Base-by-base conservation (phyloP, 2,113 vertebrate genomes). In the Jaculus jaculus region DNA sequence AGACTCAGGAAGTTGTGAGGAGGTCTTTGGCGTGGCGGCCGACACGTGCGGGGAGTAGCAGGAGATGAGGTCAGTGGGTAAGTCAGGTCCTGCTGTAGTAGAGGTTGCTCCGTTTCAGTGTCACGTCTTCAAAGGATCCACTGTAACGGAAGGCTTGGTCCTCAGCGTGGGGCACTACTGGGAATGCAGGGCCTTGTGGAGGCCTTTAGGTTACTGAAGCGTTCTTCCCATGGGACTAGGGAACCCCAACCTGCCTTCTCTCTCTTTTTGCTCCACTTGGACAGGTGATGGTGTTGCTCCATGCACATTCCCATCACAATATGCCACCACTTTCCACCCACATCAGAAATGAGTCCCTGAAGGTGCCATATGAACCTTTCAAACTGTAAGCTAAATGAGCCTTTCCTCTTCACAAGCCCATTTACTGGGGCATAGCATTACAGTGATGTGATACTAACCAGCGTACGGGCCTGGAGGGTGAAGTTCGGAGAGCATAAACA, bases 1-100 rank as follows among this genome's bases (percentile, higher is more conserved):
- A 37, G 24, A 32, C 0, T 1, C 37, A 69, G 18, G 34, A 23
- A 80, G 23, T 1, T 26, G 5, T 3, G 20, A 54, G 75, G 7
- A 1, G 7, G 30, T 74, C 39, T 24, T 2, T 17, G 39, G n/a
- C 16, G 3, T 2, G 58, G 68, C 24, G 34, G 83, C 30, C 32
- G 9, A 5, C 0, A 0, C 6, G 18, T 11, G 10, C 16, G 1
- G 61, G 32, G 23, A 63, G 17, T 1, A 81, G 3, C 2, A 26
- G 20, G 5, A 54, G 2, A 54, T 54, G 0, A 3, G 34, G 54
- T 37, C 16, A 18, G 30, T 3, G 42, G 39, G 15, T n/a, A 42
- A 72, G 28, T 2, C 47, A 26, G 71, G 34, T 37, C 39, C 17
- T 10, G 54, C 4, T 37, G 11, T 5, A 12, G 12, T 47, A 5